Base-by-base conservation (phyloP, 2,113 vertebrate genomes). In the Hassar affinis region DNA sequence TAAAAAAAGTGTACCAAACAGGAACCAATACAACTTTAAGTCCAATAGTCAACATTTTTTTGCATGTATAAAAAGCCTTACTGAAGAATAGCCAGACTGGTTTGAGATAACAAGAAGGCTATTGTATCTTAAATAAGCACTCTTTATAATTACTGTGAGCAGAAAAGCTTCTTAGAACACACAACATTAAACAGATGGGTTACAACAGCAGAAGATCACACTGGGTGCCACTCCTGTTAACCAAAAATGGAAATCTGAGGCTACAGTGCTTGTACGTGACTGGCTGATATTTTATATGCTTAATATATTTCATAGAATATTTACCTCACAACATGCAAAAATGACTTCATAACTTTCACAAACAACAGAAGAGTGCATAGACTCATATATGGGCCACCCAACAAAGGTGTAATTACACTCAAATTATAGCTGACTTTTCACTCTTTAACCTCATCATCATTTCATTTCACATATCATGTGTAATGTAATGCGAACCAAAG, bases 391-490 rank as follows among this genome's bases (percentile, higher is more conserved):
- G 6, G 45, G 7, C 51, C 8, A 33, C 15, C n/a, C 27, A 33
- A 75, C 52, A 30, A 11, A 52, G 49, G 52, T 75, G 17, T 75
- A 52, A 75, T 75, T 75, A 75, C 27, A 15, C 72, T 11, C 17
- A 75, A 52, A 75, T 75, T 75, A 52, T 47, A 75, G 49, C 47
- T 52, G 47, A 52, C 47, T 52, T 76, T 76, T 76, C 9, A 52
- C 49, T 52, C 49, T 76, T 76, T 54, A 54, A 76, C 49, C 74
- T 35, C 30, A 52, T 33, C 27, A 5, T 35, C 6, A 18, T 76
- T 75, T 76, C 17, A 54, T 76, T 75, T 75, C 17, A 54, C 30
- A 27, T 76, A 54, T 75, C 72, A 75, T 27, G 54, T 76, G 72
- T 52, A 75, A 75, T 52, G 8, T 54, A 54, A 76, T 22, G 74